Base-by-base conservation (phyloP, 2,797 vertebrate genomes). In the Sebastes kiyomatsui region DNA sequence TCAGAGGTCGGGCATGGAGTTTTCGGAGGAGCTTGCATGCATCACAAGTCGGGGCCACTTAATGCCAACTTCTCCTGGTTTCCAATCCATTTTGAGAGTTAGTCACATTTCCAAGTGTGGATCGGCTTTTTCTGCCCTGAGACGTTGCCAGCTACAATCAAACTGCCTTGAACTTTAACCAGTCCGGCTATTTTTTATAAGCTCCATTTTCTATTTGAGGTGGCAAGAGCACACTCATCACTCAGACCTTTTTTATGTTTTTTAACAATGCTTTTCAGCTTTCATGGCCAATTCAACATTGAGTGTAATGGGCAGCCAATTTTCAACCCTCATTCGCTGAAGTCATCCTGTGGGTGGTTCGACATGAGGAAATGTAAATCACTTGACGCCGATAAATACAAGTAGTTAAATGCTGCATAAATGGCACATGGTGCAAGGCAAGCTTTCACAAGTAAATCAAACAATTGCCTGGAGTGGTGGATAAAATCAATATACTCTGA, bases 281-380 rank as follows among this genome's bases (percentile, higher is more conserved):
- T 80, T 69, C 64, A 59, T n/a, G 76, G 69, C 42, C 67, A 75
- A 61, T 79, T 69, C 75, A 56, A 68, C 75, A 80, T 80, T 75
- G 59, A 80, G 73, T 76, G 33, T 61, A 84, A 67, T 74, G 74
- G 81, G 72, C 67, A 73, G 25, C 12, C 13, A 2, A 71, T 87
- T 85, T 77, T 11, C 71, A 82, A 72, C 52, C 67, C 71, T 80
- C 70, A 59, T 62, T 52, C 1, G 6, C 73, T 66, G 32, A 80
- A 78, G 70, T 65, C 72, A 70, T 86, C 58, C 77, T 75, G 86
- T 91, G 86, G 87, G 88, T 82, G 89, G 78, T 66, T 88, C 58
- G 71, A 82, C 83, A 80, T 77, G 77, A 82, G 73, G 73, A 88
- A 79, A 90, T 92, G 86, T 81, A 92, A 92, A 92, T 90, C 72